These are phyloP conservation scores for Psilanteris sp. DNA, from an alignment of 1,140 invertebrate genomes.

Conservation along the genomic window DNA sequence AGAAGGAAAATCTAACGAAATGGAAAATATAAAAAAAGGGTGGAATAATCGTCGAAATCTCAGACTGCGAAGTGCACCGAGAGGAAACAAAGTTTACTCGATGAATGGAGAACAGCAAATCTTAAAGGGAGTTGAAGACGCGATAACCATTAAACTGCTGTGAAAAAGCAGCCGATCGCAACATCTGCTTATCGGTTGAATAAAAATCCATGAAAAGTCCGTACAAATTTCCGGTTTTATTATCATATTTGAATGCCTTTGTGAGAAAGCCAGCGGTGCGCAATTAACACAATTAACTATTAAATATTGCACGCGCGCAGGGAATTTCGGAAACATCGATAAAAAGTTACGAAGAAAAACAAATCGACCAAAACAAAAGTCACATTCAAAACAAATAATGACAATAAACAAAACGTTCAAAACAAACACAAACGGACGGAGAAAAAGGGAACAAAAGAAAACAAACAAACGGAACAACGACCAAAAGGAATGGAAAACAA, in stretches of 20 bases:
- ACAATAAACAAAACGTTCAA: too few relatives aligned
- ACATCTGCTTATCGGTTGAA: slow-evolving; percentile 53
- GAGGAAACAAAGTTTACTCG: slow-evolving; percentile 56
- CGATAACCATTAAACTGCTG: slow-evolving; percentile 53
- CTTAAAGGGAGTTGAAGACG: slow-evolving; percentile 41
- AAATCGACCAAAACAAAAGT: too few relatives aligned
- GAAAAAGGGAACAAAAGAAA: too few relatives aligned
- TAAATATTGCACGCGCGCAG: too few relatives aligned
- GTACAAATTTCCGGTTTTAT: slow-evolving; percentile 6
- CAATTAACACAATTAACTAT: too few relatives aligned
- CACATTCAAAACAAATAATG: too few relatives aligned
- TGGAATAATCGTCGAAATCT: slow-evolving; percentile 43
- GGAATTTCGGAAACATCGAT: too few relatives aligned
- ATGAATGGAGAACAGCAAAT: slow-evolving; percentile 46
- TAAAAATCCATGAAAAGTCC: slow-evolving; percentile 37
- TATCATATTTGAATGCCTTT: slow-evolving; percentile 25
- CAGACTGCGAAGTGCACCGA: slow-evolving; percentile 28
- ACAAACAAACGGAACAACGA: too few relatives aligned
- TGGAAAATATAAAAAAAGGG: slow-evolving; percentile 50
- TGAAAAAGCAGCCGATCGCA: slow-evolving; percentile 30
- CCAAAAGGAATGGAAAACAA: too few relatives aligned
- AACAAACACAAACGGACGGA: too few relatives aligned
- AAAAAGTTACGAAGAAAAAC: too few relatives aligned
- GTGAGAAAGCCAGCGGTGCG: too few relatives aligned
- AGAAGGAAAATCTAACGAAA: slow-evolving; percentile 45